A percentile compares a stretch with the other conserved stretches of the same genome.
phyloP scores from a whole-genome alignment of 2,888 invertebrate species.

The Balanococcus diminutus region DNA sequence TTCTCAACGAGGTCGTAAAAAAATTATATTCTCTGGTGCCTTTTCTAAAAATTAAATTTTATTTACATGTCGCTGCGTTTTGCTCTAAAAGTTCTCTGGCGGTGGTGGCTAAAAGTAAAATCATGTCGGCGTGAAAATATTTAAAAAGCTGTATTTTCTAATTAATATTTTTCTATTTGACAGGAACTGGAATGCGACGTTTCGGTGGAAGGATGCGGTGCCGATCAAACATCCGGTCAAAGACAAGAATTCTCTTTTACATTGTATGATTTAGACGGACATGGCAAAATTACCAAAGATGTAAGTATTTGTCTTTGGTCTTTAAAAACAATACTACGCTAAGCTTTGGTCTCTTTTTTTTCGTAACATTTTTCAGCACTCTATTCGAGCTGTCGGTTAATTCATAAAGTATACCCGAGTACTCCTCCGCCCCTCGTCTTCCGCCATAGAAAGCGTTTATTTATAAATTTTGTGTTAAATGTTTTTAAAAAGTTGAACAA shows the following conservation, averaged over 20 bases:
- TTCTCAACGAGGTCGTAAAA: too few relatives aligned
- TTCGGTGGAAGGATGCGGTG: constrained; percentile 70
- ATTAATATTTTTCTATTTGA: neutral
- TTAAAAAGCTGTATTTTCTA: constrained; percentile 4
- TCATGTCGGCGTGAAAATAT: neutral
- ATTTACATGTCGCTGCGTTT: too few relatives aligned
- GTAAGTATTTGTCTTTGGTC: constrained; percentile 66
- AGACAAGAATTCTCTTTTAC: constrained; percentile 79
- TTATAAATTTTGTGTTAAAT: constrained; percentile 44
- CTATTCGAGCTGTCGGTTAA: neutral
- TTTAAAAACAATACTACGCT: neutral
- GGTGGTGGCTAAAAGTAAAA: neutral
- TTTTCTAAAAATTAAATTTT: too few relatives aligned
- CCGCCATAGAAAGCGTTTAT: constrained; percentile 6
- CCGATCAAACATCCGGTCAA: constrained; percentile 63
- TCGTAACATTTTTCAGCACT: neutral
- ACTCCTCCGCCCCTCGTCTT: neutral
- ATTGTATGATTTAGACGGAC: constrained; percentile 87
- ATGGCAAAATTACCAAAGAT: constrained; percentile 91
- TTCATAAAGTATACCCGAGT: neutral
- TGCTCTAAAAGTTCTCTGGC: neutral
- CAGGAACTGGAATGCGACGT: constrained; percentile 89
- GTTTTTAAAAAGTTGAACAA: constrained; percentile 41
- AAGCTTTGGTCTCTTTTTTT: neutral
- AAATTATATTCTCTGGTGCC: too few relatives aligned